Conservation (phyloP, 2,113 vertebrate species). For the Mesitornis unicolor region DNA sequence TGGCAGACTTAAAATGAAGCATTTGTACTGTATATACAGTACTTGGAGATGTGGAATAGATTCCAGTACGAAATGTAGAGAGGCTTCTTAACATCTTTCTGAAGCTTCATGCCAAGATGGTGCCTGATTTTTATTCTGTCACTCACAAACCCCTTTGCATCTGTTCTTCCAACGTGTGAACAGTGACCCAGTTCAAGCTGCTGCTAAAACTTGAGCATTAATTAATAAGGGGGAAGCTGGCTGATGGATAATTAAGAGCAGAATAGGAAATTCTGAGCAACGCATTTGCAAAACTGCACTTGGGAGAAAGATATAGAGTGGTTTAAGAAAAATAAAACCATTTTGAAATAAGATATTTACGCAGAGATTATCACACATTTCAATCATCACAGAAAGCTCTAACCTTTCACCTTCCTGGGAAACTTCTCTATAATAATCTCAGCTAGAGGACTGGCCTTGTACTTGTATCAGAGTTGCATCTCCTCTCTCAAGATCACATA, state of each 20-base stretch:
- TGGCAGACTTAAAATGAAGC: constrained; percentile 66
- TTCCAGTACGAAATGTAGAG: constrained; percentile 59
- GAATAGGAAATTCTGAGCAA: constrained; percentile 40
- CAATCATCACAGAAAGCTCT: background rate
- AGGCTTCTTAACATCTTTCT: constrained; percentile 64
- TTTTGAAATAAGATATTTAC: background rate
- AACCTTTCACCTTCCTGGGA: background rate
- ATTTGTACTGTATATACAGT: constrained; percentile 71
- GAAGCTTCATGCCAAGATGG: constrained; percentile 58
- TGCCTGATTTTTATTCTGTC: constrained; percentile 70
- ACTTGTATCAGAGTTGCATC: background rate
- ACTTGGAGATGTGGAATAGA: constrained; percentile 39
- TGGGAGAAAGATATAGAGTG: background rate
- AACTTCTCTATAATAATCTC: background rate
- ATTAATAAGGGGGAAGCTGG: constrained; percentile 62
- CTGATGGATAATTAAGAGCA: constrained; percentile 56
- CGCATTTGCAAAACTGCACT: background rate
- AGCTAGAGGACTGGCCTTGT: background rate
- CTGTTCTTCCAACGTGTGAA: constrained; percentile 67
- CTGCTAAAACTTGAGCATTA: constrained; percentile 67
- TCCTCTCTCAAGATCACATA: background rate
- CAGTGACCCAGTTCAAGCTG: constrained; percentile 63
- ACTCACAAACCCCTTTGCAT: constrained; percentile 65
- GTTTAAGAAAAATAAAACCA: background rate
- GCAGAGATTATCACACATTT: background rate